Conservation (phyloP, 2,113 vertebrate species). For the Callipepla californica region DNA sequence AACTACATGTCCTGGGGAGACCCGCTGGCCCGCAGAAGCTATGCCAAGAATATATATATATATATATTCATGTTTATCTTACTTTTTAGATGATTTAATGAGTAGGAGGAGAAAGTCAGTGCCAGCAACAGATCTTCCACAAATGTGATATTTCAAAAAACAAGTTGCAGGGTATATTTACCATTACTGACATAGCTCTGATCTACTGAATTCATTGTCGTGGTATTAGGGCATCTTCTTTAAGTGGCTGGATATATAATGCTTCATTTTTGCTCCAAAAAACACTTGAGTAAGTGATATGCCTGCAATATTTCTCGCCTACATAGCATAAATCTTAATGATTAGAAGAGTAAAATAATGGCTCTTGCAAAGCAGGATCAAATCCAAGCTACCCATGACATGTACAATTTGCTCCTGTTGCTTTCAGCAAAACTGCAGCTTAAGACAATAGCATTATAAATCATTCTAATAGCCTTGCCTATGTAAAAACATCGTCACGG, state of each 20-base stretch:
- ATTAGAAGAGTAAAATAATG: conserved; percentile 9
- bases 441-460: conserved; percentile 35
- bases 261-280: conserved; percentile 11
- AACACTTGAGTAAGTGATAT: neutral
- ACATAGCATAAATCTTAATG: conserved; percentile 1
- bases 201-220: neutral
- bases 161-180: neutral
- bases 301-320: neutral
- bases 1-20: neutral
- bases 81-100: neutral
- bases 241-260: neutral
- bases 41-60: neutral
- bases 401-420: neutral
- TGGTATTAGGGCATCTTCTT: neutral
- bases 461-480: conserved; percentile 47
- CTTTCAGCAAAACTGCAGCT: conserved; percentile 48
- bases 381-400: neutral
- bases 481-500: neutral
- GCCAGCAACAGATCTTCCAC: neutral
- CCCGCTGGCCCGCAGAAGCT: neutral
- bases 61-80: neutral
- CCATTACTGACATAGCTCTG: neutral
- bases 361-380: neutral
- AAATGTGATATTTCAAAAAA: neutral
- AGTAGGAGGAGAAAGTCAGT: neutral